Percentiles rank a stretch among this genome's conserved stretches.
phyloP scores from a whole-genome alignment of 2,888 invertebrate species.

The Schizotus pectinicornis region DNA sequence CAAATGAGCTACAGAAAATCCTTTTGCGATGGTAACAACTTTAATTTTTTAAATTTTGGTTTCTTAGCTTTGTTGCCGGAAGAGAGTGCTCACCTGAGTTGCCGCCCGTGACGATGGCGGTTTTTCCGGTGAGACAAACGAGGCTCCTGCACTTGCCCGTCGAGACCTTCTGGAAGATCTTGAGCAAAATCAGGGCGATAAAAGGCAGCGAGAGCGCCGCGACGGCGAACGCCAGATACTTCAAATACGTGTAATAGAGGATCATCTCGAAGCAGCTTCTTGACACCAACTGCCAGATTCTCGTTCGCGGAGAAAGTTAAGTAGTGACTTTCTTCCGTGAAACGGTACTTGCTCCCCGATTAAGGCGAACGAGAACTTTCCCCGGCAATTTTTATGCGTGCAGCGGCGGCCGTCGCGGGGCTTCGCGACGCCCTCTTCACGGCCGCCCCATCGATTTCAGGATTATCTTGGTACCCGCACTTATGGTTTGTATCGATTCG shows the following conservation, averaged over 20 bases:
- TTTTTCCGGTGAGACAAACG: conserved; percentile 49
- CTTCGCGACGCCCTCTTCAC: background rate
- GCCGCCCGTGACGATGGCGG: conserved; percentile 50
- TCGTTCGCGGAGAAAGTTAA: conserved; percentile 10
- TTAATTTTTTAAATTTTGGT: no score
- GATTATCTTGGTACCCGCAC: conserved; percentile 25
- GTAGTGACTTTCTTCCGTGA: conserved; percentile 29
- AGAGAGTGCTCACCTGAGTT: conserved; percentile 48
- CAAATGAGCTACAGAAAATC: no score
- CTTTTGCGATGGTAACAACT: no score
- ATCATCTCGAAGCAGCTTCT: conserved; percentile 36
- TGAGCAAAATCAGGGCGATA: conserved; percentile 41
- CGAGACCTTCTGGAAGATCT: conserved; percentile 46
- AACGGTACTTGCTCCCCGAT: conserved; percentile 41
- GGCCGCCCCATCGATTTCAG: conserved; percentile 12
- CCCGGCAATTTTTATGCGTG: background rate
- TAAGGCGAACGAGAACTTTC: background rate
- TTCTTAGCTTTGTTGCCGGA: no score
- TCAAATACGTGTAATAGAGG: conserved; percentile 43
- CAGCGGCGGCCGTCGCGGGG: background rate
- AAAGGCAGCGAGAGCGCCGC: conserved; percentile 42
- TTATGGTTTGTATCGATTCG: conserved; percentile 50
- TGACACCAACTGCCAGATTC: conserved; percentile 11
- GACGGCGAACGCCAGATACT: conserved; percentile 44
- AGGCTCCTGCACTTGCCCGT: conserved; percentile 48